These are phyloP conservation scores for Sphenodon punctatus DNA, from an alignment of 2,797 vertebrate genomes.

Conservation along the genomic window DNA sequence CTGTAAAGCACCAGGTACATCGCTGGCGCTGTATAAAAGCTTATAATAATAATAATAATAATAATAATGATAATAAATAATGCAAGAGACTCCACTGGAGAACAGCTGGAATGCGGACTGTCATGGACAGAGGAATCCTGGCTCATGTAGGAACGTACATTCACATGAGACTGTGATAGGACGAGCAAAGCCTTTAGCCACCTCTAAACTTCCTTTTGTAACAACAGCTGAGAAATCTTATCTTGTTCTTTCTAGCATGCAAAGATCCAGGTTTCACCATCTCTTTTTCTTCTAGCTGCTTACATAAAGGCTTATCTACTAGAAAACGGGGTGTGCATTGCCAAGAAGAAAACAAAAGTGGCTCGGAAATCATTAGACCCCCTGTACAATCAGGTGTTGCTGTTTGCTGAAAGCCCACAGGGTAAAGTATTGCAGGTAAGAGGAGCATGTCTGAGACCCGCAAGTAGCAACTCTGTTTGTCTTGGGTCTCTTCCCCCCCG, in stretches of 20 bases:
- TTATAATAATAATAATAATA: no score
- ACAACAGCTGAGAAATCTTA: not conserved
- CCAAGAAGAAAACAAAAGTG: conserved; percentile 98
- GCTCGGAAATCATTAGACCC: conserved; percentile 95
- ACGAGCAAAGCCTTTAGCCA: not conserved
- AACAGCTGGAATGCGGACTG: accelerated
- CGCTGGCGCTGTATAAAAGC: no score
- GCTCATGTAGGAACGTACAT: not conserved
- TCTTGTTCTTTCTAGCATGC: not conserved
- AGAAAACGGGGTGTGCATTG: conserved; percentile 92
- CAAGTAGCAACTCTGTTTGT: no score
- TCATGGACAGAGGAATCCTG: not conserved
- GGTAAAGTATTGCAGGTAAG: conserved; percentile 96
- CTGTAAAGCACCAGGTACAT: no score
- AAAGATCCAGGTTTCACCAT: not conserved
- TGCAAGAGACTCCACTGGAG: no score
- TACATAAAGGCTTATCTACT: conserved; percentile 98
- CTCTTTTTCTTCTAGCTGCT: conserved; percentile 81
- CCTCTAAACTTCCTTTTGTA: not conserved
- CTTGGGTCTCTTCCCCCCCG: no score
- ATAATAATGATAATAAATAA: no score
- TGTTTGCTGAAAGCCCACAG: conserved; percentile 94
- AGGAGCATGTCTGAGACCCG: not conserved
- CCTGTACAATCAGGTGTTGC: conserved; percentile 96
- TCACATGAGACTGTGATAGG: not conserved